These are phyloP conservation scores for Clarias pachynema DNA, from an alignment of 2,797 vertebrate species.

Conservation along the genomic window DNA sequence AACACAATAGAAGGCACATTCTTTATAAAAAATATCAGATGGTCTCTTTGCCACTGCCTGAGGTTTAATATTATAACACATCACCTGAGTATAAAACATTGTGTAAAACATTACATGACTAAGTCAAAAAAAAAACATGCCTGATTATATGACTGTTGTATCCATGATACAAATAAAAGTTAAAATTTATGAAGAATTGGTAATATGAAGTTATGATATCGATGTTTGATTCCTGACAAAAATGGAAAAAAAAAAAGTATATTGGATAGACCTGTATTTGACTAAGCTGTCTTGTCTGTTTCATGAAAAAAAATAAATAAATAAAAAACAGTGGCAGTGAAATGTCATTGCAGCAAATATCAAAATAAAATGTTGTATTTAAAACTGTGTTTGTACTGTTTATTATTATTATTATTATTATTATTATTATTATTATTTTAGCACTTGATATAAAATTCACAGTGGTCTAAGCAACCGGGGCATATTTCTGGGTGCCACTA, in stretches of 20 bases:
- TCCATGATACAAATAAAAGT: background rate
- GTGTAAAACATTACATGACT: background rate
- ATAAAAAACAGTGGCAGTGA: background rate
- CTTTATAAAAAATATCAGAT: slow-evolving; percentile 4
- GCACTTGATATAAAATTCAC: background rate
- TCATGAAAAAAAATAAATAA: background rate
- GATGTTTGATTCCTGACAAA: background rate
- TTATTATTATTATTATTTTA: background rate
- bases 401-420: slow-evolving; percentile 10
- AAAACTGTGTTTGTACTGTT: background rate
- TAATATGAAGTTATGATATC: background rate
- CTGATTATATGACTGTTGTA: background rate
- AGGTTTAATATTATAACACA: background rate
- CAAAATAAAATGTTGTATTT: background rate
- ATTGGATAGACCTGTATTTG: background rate
- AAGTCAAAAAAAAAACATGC: background rate
- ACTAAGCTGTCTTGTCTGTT: background rate
- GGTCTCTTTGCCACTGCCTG: background rate
- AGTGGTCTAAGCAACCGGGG: background rate
- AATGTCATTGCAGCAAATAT: background rate
- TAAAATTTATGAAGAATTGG: background rate
- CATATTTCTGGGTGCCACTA: background rate
- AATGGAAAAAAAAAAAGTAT: slow-evolving; percentile 1
- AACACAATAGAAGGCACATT: background rate
- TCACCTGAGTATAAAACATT: background rate